Evolutionary conservation across 2,797 vertebrate genomes (phyloP).

Genomic region (Melanitta fusca): DNA sequence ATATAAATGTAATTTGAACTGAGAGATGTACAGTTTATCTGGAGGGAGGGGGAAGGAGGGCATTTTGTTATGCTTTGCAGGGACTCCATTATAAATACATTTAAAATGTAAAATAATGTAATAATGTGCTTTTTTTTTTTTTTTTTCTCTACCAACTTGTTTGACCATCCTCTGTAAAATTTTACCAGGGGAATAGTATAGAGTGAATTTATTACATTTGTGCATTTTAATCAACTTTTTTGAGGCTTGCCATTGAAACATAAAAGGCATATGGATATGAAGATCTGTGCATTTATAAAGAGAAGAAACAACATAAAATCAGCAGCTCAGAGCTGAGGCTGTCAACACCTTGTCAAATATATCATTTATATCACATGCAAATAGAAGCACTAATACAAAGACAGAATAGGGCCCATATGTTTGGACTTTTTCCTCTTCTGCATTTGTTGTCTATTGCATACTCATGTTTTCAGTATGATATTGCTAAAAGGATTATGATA

Average conservation of each 20-base stretch:
- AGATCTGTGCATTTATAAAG: conserved; percentile 19
- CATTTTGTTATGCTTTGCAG: background rate
- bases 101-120: background rate
- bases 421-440: background rate
- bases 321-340: conserved; percentile 11
- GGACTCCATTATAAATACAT: background rate
- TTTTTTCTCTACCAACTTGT: background rate
- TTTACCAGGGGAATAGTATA: background rate
- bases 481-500: background rate
- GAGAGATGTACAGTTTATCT: background rate
- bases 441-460: background rate
- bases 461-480: background rate
- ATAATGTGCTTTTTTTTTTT: no score
- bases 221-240: conserved; percentile 29
- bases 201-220: background rate
- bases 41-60: background rate
- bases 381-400: conserved; percentile 46
- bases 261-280: conserved; percentile 46
- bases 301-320: conserved; percentile 25
- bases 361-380: background rate
- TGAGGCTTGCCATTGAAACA: conserved; percentile 18
- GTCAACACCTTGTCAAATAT: conserved; percentile 50
- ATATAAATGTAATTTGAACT: background rate
- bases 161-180: background rate
- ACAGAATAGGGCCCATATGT: conserved; percentile 26